Evolutionary conservation across 2,888 invertebrate species (phyloP), one percentile per base, ranked within the genome.

Genomic region (Exocentrus adspersus): DNA sequence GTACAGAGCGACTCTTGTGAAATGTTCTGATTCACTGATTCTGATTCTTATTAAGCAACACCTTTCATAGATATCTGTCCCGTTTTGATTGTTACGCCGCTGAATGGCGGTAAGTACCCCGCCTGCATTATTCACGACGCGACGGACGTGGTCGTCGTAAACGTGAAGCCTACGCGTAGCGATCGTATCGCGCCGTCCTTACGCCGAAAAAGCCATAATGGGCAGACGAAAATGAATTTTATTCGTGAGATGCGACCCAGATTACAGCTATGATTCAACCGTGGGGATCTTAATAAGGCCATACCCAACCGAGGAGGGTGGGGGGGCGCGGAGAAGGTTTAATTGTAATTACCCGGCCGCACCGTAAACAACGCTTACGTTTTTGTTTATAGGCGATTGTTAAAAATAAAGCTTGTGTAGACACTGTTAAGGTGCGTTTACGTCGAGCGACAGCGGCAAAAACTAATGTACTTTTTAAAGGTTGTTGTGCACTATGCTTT

Each of bases 131-230:
- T 67, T 64, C 64, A 67, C 64, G 64, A 64, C 63, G 32, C 63
- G 54, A 59, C 50, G 51, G 59, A 67, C 60, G 52, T 58, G 64
- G 53, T 60, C 60, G 57, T 57, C 52, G 59, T 67, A 45, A 64
- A 67, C 52, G 59, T 67, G 43, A 64, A 67, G 60, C 67, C 67
- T 56, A 67, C 67, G 60, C 57, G 51, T n/a, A n/a, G 51, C 24
- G 67, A 67, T 67, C 53, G 20, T 67, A 67, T 67, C 67, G n/a
- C 21, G n/a, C 21, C 45, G 1, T 56, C 50, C 41, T 61, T 58
- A 61, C 54, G 62, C 37, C 41, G 54, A 50, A 60, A 43, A 14
- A 42, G 14, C 53, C 41, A 24, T 41, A 53, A 41, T 41, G 41
- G 53, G 53, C 53, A 54, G 43, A 53, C 24, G 54, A 54, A 54